These are phyloP conservation scores for Echinarachnius parma DNA, from an alignment of 53 echinoderm and acorn worm genomes.

Conservation along the genomic window DNA sequence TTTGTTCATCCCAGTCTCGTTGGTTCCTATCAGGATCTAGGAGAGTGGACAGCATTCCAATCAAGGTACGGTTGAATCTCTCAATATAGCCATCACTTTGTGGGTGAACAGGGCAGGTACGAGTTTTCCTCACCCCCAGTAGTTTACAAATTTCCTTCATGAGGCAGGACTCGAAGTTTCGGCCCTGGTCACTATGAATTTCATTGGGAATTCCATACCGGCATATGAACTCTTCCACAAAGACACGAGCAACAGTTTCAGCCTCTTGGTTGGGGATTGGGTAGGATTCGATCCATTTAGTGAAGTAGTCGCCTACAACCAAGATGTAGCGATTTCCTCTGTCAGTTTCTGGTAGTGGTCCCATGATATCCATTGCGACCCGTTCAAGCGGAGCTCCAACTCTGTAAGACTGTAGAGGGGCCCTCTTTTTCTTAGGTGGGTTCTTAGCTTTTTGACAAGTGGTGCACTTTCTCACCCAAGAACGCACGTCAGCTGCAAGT, in stretches of 20 bases:
- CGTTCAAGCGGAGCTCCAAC: slow-evolving; percentile 29
- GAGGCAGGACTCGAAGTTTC: too few species aligned
- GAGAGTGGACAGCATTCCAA: too few species aligned
- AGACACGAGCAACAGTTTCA: slow-evolving; percentile 28
- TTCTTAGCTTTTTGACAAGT: background rate
- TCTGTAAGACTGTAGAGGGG: slow-evolving; percentile 7
- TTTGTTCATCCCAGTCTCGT: too few species aligned
- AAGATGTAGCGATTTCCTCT: slow-evolving; percentile 33
- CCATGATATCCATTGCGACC: slow-evolving; percentile 43
- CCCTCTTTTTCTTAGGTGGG: background rate
- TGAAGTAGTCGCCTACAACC: slow-evolving; percentile 38
- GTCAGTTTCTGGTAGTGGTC: slow-evolving; percentile 46
- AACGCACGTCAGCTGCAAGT: slow-evolving; percentile 8
- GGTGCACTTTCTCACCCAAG: slow-evolving; percentile 26
- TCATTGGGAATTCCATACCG: too few species aligned
- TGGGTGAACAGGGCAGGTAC: too few species aligned
- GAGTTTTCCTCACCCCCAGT: too few species aligned
- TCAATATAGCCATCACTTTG: too few species aligned
- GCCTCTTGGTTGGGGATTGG: slow-evolving; percentile 39
- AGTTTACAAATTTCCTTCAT: too few species aligned
- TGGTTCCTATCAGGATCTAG: too few species aligned
- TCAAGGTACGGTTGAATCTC: too few species aligned
- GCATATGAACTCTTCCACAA: slow-evolving; percentile 25
- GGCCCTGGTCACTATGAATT: too few species aligned
- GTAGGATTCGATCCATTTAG: slow-evolving; percentile 36